These are phyloP conservation scores for Syrmaticus mikado DNA, from an alignment of 2,113 vertebrate species.

Conservation along the genomic window DNA sequence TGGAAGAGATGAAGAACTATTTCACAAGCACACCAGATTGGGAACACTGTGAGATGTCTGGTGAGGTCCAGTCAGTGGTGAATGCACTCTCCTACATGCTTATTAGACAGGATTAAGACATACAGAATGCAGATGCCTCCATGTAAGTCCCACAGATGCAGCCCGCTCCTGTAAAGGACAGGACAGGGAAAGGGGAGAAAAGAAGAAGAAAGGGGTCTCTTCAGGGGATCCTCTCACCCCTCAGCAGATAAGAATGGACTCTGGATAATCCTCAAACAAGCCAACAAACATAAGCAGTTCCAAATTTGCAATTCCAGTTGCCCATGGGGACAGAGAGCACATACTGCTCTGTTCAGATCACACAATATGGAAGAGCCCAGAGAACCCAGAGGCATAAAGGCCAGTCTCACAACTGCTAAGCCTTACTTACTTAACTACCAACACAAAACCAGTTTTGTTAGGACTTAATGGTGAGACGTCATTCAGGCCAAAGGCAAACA, in stretches of 20 bases:
- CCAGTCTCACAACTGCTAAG: background rate
- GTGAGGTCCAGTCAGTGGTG: fast-evolving
- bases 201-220: background rate
- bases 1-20: background rate
- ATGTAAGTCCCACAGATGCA: background rate
- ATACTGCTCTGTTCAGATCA: background rate
- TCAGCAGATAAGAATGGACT: background rate
- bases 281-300: background rate
- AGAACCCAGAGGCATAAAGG: background rate
- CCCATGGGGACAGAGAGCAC: background rate
- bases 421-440: background rate
- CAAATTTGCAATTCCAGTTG: background rate
- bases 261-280: background rate
- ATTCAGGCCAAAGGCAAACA: background rate
- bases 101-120: background rate
- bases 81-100: fast-evolving
- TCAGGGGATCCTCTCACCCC: background rate
- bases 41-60: fast-evolving
- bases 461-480: background rate
- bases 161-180: background rate
- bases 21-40: fast-evolving
- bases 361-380: background rate
- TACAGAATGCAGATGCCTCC: background rate
- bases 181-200: background rate
- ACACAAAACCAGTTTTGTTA: slow-evolving; percentile 43